Conservation (phyloP, 2,888 invertebrate species). For the Xylota sylvarum region DNA sequence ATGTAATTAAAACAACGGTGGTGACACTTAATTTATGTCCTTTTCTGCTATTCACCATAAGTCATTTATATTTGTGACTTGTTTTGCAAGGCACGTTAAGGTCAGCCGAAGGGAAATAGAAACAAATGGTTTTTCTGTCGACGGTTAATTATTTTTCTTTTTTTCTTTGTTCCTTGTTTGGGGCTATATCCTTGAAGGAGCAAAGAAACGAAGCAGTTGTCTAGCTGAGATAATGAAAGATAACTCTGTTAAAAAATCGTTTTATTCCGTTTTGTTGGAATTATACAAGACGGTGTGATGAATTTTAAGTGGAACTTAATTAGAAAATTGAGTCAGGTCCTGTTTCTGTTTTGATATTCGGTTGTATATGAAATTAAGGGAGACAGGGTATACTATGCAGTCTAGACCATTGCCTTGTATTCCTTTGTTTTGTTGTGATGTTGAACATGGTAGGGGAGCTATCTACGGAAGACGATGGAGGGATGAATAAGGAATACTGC, state of each 20-base stretch:
- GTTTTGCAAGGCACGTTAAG: slow-evolving; percentile 11
- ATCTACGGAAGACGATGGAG: too few species aligned
- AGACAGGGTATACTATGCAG: too few species aligned
- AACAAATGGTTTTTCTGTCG: slow-evolving; percentile 5
- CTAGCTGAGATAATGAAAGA: neutral
- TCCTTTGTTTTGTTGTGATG: too few species aligned
- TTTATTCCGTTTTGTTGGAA: neutral
- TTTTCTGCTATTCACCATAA: slow-evolving; percentile 15
- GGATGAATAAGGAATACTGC: too few species aligned
- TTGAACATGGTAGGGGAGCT: too few species aligned
- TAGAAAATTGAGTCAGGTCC: too few species aligned
- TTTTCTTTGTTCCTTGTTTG: neutral
- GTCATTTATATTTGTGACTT: slow-evolving; percentile 6
- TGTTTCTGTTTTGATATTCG: too few species aligned
- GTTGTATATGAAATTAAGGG: too few species aligned
- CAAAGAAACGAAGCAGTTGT: neutral
- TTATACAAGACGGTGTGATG: neutral
- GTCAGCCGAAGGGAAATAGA: slow-evolving; percentile 13
- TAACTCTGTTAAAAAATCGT: neutral
- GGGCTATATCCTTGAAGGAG: neutral
- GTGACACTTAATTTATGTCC: slow-evolving; percentile 67
- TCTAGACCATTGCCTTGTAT: too few species aligned
- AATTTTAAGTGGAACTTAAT: slow-evolving; percentile 1
- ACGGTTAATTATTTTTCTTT: neutral
- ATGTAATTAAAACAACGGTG: slow-evolving; percentile 60